Evolutionary conservation across 2,113 vertebrate genomes (phyloP).

Genomic region (Numenius arquata): DNA sequence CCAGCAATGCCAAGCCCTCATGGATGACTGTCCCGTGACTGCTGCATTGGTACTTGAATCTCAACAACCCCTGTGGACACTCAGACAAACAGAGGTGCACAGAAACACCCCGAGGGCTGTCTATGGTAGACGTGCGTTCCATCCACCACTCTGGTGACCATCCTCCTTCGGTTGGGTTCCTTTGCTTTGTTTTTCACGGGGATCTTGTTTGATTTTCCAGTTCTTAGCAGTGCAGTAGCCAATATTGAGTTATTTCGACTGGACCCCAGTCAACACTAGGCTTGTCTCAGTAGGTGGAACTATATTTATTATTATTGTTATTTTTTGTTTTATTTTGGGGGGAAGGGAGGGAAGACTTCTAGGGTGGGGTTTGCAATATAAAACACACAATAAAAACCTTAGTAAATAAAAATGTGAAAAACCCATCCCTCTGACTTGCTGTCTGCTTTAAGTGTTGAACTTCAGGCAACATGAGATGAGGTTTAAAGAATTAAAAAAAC

Average conservation of each 20-base stretch:
- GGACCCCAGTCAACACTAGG: slow-evolving; percentile 55
- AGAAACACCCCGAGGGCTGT: background rate
- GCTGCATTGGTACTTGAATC: background rate
- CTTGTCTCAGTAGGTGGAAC: slow-evolving; percentile 61
- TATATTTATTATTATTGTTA: slow-evolving; percentile 29
- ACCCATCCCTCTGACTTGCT: background rate
- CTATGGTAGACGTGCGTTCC: background rate
- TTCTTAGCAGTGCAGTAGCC: slow-evolving; percentile 55
- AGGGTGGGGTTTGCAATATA: slow-evolving; percentile 65
- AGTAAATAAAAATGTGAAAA: slow-evolving; percentile 60
- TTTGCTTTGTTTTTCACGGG: slow-evolving; percentile 16
- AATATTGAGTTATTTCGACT: slow-evolving; percentile 38
- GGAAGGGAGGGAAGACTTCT: slow-evolving; percentile 35
- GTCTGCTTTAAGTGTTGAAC: background rate
- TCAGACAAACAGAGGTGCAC: background rate
- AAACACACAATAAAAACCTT: slow-evolving; percentile 70
- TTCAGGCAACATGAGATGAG: background rate
- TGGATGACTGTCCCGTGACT: background rate
- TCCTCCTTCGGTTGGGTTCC: background rate
- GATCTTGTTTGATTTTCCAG: slow-evolving; percentile 3
- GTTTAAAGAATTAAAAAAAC: background rate
- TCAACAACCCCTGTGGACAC: background rate
- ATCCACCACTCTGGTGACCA: background rate
- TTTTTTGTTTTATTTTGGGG: slow-evolving; percentile 6
- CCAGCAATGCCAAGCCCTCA: background rate